Base-by-base conservation (phyloP, 2,888 invertebrate species). In the Sarcophaga caerulescens region DNA sequence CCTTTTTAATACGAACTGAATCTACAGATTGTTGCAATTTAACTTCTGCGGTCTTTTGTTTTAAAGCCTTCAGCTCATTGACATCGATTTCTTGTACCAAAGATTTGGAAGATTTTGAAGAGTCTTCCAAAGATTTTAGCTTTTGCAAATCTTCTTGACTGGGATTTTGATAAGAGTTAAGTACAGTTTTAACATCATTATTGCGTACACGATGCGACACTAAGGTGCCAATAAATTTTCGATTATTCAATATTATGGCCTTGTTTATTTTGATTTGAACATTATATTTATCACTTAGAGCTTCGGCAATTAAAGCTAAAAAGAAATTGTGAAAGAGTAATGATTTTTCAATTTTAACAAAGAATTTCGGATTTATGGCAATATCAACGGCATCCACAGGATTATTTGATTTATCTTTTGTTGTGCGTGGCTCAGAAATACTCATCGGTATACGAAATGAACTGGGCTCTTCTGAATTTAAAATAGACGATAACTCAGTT, bases 371-470 rank as follows among this genome's bases (percentile, higher is more conserved):
- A 93, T 97, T 96, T 52, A 98, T 95, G 3, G 97, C 97, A 45
- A 98, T 95, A 92, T 98, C 98, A 91, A 96, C 97, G 0, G 95
- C 97, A 82, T 95, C 95, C 59, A 96, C 96, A 0, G 95, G 95
- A 25, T 94, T 94, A 47, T 97, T 96, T 75, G 95, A 94, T 92
- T 97, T 98, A 91, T 98, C 98, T 25, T 94, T 93, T 90, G 97
- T 97, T 8, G 94, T 94, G 89, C 96, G 95, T 5, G 96, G 95
- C 90, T 96, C 96, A 0, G 98, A 98, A 87, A 98, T 96, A 92
- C 98, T 98, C 97, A 98, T 97, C 0, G 98, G 98, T 66, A 98
- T 95, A 86, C 96, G 94, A 92, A 95, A 98, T 69, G 95, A 95
- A 4, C 95, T 94, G 0, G 96, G 95, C 73, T 96, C 96, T 79